Conservation (phyloP, 2,888 invertebrate genomes). For the Drosophila picticornis region DNA sequence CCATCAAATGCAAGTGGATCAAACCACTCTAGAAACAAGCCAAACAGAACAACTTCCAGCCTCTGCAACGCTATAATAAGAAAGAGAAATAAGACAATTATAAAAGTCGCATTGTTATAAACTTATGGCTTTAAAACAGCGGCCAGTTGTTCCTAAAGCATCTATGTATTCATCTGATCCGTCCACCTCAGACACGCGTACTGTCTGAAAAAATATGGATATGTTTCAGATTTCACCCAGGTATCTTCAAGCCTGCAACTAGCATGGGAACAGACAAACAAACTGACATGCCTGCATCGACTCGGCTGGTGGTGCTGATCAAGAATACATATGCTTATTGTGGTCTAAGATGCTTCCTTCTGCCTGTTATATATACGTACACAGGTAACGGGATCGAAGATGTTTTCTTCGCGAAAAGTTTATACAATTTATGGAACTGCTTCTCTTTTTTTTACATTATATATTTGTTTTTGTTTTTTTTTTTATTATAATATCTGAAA, state of each 20-base stretch:
- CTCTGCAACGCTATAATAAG: not conserved
- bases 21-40: slow-evolving; percentile 50
- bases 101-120: not conserved
- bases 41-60: not conserved
- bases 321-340: not conserved
- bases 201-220: not conserved
- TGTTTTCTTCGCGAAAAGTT: not conserved
- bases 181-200: not conserved
- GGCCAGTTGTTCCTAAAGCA: not conserved
- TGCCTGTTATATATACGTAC: not conserved
- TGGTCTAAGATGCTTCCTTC: not conserved
- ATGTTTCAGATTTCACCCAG: not conserved
- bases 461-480: slow-evolving; percentile 55
- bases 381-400: not conserved
- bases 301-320: not conserved
- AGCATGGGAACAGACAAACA: not conserved
- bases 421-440: not conserved
- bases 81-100: not conserved
- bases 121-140: not conserved
- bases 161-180: not conserved
- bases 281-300: not conserved
- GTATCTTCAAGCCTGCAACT: no score
- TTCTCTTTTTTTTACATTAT: slow-evolving; percentile 20
- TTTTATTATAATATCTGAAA: slow-evolving; percentile 83
- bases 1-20: slow-evolving; percentile 84